phyloP scores from a whole-genome alignment of 2,113 vertebrate species.

The Hydrochoerus hydrochaeris region DNA sequence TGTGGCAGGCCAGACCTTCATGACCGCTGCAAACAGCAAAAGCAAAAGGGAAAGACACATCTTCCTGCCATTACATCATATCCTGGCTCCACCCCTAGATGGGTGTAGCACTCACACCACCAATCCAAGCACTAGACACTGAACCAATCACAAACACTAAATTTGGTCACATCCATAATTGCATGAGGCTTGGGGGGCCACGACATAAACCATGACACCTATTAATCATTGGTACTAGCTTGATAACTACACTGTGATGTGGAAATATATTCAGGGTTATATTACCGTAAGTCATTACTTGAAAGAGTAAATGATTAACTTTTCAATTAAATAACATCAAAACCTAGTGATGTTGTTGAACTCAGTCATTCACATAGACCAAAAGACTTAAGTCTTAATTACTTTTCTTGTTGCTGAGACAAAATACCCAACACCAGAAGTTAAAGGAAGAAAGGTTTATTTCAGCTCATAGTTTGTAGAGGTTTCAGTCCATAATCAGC shows the following conservation, averaged over 20 bases:
- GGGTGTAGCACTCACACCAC: too few relatives aligned
- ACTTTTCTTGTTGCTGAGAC: not conserved
- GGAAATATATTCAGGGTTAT: not conserved
- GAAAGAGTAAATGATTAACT: not conserved
- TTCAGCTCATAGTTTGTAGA: not conserved
- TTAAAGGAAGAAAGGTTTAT: not conserved
- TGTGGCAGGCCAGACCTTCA: too few relatives aligned
- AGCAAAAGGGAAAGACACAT: too few relatives aligned
- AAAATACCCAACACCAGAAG: not conserved
- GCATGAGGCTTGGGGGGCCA: too few relatives aligned
- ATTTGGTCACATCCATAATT: too few relatives aligned
- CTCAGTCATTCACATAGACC: not conserved
- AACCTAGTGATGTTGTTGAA: not conserved
- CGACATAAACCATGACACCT: too few relatives aligned
- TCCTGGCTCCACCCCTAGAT: too few relatives aligned
- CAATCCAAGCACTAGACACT: too few relatives aligned
- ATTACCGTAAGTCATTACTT: not conserved
- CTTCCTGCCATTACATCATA: too few relatives aligned
- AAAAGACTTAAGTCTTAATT: not conserved
- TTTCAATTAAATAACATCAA: conserved; percentile 42
- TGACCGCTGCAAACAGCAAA: too few relatives aligned
- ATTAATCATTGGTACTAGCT: not conserved
- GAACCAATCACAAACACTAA: too few relatives aligned
- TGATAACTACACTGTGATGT: conserved; percentile 6
- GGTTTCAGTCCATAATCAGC: not conserved